Conservation (phyloP, 2,888 invertebrate species). For the Tenodera sinensis region DNA sequence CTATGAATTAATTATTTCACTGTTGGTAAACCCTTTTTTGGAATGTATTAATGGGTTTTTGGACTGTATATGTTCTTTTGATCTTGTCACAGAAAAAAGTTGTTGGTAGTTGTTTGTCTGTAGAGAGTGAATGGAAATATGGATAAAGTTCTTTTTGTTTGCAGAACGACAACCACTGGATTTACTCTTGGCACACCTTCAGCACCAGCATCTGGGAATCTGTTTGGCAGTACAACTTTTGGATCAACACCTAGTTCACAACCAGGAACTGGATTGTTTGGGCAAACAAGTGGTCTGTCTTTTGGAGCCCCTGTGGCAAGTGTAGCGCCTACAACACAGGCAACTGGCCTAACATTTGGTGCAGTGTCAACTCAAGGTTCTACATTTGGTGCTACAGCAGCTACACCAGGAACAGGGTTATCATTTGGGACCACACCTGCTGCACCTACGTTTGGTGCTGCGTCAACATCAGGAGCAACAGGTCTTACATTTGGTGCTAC, state of each 20-base stretch:
- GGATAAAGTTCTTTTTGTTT: not conserved
- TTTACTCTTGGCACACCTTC: slow-evolving; percentile 36
- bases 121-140: no score
- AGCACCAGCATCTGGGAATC: slow-evolving; percentile 37
- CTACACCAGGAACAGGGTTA: slow-evolving; percentile 34
- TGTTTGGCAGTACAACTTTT: slow-evolving; percentile 18
- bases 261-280: not conserved
- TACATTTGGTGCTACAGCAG: slow-evolving; percentile 6
- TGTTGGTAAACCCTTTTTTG: no score
- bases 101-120: no score
- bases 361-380: not conserved
- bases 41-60: no score
- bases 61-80: no score
- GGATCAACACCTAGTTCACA: slow-evolving; percentile 20
- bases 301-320: slow-evolving; percentile 19
- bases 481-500: slow-evolving; percentile 45
- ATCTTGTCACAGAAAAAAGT: no score
- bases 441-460: slow-evolving; percentile 9
- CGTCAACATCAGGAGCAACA: slow-evolving; percentile 29
- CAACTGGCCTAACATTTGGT: not conserved
- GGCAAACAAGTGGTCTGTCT: slow-evolving; percentile 14
- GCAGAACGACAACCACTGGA: slow-evolving; percentile 33
- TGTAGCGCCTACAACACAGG: not conserved
- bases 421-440: slow-evolving; percentile 4
- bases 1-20: no score